phyloP scores from a whole-genome alignment of 2,113 vertebrate genomes.

The Actenoides lindsayi region DNA sequence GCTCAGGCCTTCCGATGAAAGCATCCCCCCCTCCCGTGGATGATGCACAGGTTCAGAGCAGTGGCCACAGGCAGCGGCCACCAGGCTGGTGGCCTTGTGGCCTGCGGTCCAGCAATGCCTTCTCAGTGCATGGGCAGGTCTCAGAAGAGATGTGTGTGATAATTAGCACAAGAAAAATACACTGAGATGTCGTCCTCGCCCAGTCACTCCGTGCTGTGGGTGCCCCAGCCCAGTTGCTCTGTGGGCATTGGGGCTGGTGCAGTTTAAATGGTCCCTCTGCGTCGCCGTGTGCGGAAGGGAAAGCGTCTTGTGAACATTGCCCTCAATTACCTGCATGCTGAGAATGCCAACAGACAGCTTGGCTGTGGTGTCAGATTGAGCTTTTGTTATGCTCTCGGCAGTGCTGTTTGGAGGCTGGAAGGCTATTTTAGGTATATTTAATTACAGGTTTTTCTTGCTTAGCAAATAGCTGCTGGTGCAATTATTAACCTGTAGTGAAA shows the following conservation, averaged over 20 bases:
- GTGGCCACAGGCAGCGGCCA: background rate
- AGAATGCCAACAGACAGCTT: background rate
- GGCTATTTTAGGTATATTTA: background rate
- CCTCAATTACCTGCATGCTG: accelerated
- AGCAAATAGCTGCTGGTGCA: background rate
- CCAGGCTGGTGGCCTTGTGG: accelerated
- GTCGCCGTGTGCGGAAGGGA: accelerated
- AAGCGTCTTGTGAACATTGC: background rate
- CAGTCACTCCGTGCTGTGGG: background rate
- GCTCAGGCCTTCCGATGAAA: background rate
- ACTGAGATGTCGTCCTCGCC: accelerated
- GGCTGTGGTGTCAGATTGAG: background rate
- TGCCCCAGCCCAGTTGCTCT: background rate
- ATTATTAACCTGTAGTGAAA: background rate
- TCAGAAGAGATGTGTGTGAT: background rate
- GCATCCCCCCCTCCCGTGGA: accelerated
- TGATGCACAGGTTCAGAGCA: accelerated
- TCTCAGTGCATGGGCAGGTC: background rate
- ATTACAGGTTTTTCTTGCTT: background rate
- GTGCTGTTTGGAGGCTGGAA: background rate
- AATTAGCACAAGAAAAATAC: background rate
- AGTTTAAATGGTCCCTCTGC: background rate
- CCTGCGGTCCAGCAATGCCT: accelerated
- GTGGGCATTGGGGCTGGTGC: background rate
- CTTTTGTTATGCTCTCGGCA: background rate